Conservation (phyloP, 2,888 invertebrate genomes). For the Nineta flava region DNA sequence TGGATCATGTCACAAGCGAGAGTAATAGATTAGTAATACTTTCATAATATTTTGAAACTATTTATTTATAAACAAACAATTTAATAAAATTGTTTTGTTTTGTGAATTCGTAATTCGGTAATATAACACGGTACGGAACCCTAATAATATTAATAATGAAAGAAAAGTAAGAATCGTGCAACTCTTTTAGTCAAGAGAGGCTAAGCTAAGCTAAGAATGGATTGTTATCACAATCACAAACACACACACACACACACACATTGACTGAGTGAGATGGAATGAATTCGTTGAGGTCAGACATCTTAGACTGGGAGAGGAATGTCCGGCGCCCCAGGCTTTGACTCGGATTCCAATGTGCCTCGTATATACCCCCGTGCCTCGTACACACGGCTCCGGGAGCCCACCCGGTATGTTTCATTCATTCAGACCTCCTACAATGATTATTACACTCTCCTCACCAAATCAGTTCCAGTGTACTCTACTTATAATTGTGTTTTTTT, state of each 20-base stretch:
- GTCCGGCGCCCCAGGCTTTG: conserved; percentile 38
- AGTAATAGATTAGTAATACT: too few relatives aligned
- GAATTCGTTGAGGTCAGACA: conserved; percentile 24
- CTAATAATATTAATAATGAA: not conserved
- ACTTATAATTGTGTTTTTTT: not conserved
- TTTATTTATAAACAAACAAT: too few relatives aligned
- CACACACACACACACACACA: too few relatives aligned
- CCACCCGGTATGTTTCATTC: conserved; percentile 31
- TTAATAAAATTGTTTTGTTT: too few relatives aligned
- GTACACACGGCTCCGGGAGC: conserved; percentile 13
- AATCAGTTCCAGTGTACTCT: not conserved
- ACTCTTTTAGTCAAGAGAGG: not conserved
- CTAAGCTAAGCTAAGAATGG: not conserved
- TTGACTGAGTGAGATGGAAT: not conserved
- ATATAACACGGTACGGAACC: not conserved
- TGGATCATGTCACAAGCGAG: too few relatives aligned
- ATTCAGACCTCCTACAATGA: conserved; percentile 39
- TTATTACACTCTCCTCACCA: conserved; percentile 14
- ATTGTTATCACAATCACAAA: not conserved
- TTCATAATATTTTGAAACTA: too few relatives aligned
- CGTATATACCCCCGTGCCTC: conserved; percentile 14
- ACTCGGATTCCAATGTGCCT: conserved; percentile 33
- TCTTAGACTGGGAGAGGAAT: conserved; percentile 32
- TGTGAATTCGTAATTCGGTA: too few relatives aligned
- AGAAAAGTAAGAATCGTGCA: not conserved